Conservation (phyloP, 2,113 vertebrate species). For the Ammospiza caudacuta region DNA sequence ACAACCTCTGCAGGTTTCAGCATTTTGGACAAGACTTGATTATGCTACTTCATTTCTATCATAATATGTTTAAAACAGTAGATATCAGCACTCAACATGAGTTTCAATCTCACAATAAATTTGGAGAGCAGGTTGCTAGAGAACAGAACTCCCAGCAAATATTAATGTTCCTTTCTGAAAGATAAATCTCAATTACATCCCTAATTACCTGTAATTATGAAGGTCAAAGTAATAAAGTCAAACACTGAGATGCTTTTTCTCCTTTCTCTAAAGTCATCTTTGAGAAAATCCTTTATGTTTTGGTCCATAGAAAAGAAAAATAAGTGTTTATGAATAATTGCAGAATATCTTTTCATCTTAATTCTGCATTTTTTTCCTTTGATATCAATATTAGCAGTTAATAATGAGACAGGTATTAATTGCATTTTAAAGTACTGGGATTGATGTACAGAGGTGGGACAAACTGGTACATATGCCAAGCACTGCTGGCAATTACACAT, state of each 20-base stretch:
- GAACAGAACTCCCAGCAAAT: not conserved
- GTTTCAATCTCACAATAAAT: not conserved
- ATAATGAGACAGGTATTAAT: slow-evolving; percentile 23
- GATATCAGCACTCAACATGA: not conserved
- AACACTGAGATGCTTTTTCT: not conserved
- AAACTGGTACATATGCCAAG: not conserved
- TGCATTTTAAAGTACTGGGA: slow-evolving; percentile 32
- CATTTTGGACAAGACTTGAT: not conserved
- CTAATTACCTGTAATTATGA: not conserved
- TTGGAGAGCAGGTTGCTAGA: not conserved
- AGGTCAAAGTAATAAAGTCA: not conserved
- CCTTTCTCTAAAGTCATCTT: not conserved
- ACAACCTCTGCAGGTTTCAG: not conserved
- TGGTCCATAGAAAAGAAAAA: not conserved
- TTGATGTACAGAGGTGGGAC: not conserved
- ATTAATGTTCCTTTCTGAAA: not conserved
- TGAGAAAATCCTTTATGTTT: not conserved
- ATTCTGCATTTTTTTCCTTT: not conserved
- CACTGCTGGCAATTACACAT: slow-evolving; percentile 6
- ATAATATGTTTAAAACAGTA: not conserved
- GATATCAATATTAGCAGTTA: not conserved
- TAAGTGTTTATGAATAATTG: not conserved
- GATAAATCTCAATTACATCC: not conserved
- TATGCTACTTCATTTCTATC: not conserved
- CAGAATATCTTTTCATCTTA: not conserved